phyloP scores from a whole-genome alignment of 2,888 invertebrate genomes.

The Eupithecia insigniata region DNA sequence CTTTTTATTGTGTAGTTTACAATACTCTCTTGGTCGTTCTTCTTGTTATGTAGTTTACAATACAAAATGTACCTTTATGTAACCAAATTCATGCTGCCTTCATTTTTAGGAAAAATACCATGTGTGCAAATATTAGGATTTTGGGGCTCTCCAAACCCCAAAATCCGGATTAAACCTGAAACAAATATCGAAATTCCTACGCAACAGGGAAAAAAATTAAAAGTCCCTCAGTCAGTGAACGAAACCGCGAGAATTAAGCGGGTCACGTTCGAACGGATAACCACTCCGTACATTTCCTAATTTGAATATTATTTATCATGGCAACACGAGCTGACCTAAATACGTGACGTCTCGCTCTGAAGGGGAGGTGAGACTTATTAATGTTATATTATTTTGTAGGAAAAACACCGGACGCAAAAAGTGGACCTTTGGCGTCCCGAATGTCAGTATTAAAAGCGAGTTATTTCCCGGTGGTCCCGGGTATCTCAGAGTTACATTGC shows the following conservation, averaged over 20 bases:
- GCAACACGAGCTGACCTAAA: constrained; percentile 59
- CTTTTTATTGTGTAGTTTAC: too few relatives aligned
- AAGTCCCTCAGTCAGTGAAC: constrained; percentile 25
- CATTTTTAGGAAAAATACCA: background rate
- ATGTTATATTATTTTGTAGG: constrained; percentile 71
- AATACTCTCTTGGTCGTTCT: too few relatives aligned
- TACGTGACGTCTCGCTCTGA: constrained; percentile 62
- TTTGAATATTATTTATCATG: constrained; percentile 61
- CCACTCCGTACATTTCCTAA: constrained; percentile 50
- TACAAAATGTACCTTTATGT: background rate
- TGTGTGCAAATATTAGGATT: background rate
- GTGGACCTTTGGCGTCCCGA: constrained; percentile 67
- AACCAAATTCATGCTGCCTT: background rate
- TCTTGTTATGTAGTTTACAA: background rate
- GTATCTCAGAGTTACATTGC: constrained; percentile 51
- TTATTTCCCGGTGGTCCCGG: constrained; percentile 50
- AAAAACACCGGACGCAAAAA: constrained; percentile 66
- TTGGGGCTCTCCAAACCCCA: too few relatives aligned
- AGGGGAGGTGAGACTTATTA: constrained; percentile 71
- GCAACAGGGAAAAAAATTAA: constrained; percentile 12
- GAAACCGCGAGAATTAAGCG: constrained; percentile 33
- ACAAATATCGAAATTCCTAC: constrained; percentile 16
- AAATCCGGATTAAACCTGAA: background rate
- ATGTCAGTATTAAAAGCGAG: constrained; percentile 71
- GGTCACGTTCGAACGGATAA: constrained; percentile 51